Percentiles rank a stretch among this genome's conserved stretches.
phyloP scores from a whole-genome alignment of 2,888 invertebrate genomes.

The Volucella zonaria region DNA sequence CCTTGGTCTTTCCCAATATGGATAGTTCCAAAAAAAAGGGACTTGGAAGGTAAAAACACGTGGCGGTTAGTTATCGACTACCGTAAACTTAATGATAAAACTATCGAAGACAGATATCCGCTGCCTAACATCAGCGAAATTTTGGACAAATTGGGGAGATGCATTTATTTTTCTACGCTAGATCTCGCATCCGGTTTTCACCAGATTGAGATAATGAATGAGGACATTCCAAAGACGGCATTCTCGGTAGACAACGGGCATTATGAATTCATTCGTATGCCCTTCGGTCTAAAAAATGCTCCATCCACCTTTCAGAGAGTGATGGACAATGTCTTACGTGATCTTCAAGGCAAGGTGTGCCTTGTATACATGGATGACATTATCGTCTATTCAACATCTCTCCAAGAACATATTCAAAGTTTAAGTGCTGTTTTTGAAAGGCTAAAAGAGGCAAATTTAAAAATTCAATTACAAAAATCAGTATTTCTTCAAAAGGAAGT shows the following conservation, averaged over 20 bases:
- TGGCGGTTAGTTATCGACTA: too few relatives aligned
- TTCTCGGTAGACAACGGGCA: neutral
- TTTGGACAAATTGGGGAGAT: too few relatives aligned
- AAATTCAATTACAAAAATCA: constrained; percentile 76
- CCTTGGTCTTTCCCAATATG: too few relatives aligned
- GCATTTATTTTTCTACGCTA: too few relatives aligned
- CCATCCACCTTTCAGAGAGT: constrained; percentile 7
- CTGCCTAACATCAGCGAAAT: too few relatives aligned
- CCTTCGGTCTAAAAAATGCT: constrained; percentile 14
- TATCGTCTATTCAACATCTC: constrained; percentile 45
- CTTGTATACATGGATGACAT: constrained; percentile 43
- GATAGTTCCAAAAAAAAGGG: too few relatives aligned
- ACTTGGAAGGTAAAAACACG: too few relatives aligned
- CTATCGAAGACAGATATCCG: too few relatives aligned
- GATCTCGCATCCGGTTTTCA: too few relatives aligned
- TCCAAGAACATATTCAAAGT: constrained; percentile 36
- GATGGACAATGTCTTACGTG: constrained; percentile 3
- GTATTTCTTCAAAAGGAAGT: constrained; percentile 76
- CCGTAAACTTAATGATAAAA: too few relatives aligned
- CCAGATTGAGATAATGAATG: too few relatives aligned
- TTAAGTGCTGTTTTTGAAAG: constrained; percentile 75
- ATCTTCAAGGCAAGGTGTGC: constrained; percentile 3
- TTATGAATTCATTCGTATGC: constrained; percentile 12
- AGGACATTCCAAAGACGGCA: neutral
- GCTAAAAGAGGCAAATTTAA: constrained; percentile 30